Percentiles rank a stretch among this genome's conserved stretches.
Conservation (phyloP, 2,888 invertebrate genomes). For the Bombylius discolor region DNA sequence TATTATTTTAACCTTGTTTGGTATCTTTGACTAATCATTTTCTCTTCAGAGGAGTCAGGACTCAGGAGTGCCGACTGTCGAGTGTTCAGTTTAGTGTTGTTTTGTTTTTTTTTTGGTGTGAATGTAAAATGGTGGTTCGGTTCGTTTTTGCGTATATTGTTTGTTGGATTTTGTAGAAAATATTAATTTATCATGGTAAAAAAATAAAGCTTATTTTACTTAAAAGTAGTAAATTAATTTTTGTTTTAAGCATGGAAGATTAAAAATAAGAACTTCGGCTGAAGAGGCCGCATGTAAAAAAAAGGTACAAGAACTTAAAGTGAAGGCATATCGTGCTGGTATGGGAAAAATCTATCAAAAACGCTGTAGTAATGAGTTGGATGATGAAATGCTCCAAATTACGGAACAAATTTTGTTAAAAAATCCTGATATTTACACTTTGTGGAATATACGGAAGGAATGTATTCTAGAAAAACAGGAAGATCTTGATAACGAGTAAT, state of each 20-base stretch:
- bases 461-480: conserved; percentile 39
- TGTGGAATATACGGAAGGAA: conserved; percentile 51
- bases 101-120: no score
- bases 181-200: no score
- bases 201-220: no score
- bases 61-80: no score
- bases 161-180: no score
- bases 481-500: conserved; percentile 23
- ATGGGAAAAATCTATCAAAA: conserved; percentile 59
- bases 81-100: no score
- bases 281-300: conserved; percentile 76
- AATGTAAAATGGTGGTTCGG: no score
- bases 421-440: conserved; percentile 32
- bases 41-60: no score
- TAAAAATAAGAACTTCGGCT: conserved; percentile 80
- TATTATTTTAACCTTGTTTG: no score
- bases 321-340: conserved; percentile 61
- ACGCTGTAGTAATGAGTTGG: conserved; percentile 49
- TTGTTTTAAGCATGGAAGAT: conserved; percentile 72
- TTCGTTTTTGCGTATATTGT: no score
- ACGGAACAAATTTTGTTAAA: conserved; percentile 62
- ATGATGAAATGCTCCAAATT: conserved; percentile 55
- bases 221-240: no score
- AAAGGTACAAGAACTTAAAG: conserved; percentile 71
- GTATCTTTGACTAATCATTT: no score